These are phyloP conservation scores for Pygoscelis adeliae DNA, from an alignment of 2,113 vertebrate genomes.

Conservation along the genomic window DNA sequence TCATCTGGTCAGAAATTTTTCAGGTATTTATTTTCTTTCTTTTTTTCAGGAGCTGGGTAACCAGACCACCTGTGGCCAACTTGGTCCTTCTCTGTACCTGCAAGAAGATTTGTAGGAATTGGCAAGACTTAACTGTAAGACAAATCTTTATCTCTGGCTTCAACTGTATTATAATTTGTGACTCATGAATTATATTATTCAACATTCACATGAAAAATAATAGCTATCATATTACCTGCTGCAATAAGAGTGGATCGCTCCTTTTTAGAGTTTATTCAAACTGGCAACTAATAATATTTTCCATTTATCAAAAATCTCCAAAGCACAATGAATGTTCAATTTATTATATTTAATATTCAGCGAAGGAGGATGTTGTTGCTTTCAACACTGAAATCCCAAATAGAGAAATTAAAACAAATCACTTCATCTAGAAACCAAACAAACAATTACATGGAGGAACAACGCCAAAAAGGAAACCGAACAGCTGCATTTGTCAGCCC, in stretches of 20 bases:
- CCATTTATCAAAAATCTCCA: constrained; percentile 15
- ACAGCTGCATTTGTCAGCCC: constrained; percentile 3
- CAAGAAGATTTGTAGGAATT: background rate
- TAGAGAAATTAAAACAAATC: constrained; percentile 47
- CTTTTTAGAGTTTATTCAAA: constrained; percentile 7
- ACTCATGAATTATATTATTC: constrained; percentile 11
- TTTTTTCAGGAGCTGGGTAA: background rate
- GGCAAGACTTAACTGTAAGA: background rate
- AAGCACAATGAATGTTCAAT: background rate
- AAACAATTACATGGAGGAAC: constrained; percentile 25
- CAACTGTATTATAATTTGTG: constrained; percentile 2
- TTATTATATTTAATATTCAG: constrained; percentile 16
- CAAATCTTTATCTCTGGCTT: constrained; percentile 11
- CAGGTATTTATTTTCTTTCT: background rate
- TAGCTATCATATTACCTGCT: background rate
- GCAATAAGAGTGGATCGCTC: background rate
- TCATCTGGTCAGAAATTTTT: background rate
- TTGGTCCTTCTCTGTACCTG: background rate
- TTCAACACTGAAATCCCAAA: constrained; percentile 20
- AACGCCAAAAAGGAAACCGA: constrained; percentile 27
- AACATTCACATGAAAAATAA: constrained; percentile 26
- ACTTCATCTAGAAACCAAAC: constrained; percentile 50
- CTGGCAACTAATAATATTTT: constrained; percentile 10
- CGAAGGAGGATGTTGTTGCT: background rate
- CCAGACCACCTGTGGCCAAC: background rate